Conservation (phyloP, 2,113 vertebrate genomes). For the Pipa parva region DNA sequence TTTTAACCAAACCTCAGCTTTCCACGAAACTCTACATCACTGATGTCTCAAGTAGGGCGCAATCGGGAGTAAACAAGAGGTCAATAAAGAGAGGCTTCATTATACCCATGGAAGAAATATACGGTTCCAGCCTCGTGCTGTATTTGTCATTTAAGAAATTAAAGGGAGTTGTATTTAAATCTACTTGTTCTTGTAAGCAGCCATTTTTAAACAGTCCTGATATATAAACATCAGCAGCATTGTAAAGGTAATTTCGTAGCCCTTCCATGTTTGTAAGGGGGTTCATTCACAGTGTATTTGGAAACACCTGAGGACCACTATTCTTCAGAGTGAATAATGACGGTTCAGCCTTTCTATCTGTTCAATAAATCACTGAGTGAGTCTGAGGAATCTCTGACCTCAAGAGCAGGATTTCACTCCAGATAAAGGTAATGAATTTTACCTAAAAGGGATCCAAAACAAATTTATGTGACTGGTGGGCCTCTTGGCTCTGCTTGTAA, state of each 20-base stretch:
- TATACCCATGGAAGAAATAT: too few species aligned
- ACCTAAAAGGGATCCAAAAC: constrained; percentile 38
- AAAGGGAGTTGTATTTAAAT: neutral
- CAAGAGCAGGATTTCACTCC: constrained; percentile 21
- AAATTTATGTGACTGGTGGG: constrained; percentile 36
- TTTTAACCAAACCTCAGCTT: too few species aligned
- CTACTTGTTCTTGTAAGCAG: neutral
- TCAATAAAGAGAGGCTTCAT: too few species aligned
- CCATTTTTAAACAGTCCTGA: neutral
- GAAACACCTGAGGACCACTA: neutral
- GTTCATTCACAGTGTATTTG: neutral
- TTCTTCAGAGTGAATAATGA: constrained; percentile 24
- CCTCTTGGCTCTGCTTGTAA: constrained; percentile 24
- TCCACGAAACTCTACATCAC: too few species aligned
- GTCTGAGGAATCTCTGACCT: constrained; percentile 28
- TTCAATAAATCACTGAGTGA: constrained; percentile 37
- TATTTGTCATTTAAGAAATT: too few species aligned
- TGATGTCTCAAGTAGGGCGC: too few species aligned
- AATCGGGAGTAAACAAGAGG: too few species aligned
- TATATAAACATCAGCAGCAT: neutral
- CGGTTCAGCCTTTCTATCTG: neutral
- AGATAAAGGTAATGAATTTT: constrained; percentile 43
- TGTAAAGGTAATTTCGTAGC: too few species aligned
- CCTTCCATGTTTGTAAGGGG: neutral
- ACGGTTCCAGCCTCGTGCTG: too few species aligned